Evolutionary conservation across 2,888 invertebrate species (phyloP).

Genomic region (Lithophane socia): DNA sequence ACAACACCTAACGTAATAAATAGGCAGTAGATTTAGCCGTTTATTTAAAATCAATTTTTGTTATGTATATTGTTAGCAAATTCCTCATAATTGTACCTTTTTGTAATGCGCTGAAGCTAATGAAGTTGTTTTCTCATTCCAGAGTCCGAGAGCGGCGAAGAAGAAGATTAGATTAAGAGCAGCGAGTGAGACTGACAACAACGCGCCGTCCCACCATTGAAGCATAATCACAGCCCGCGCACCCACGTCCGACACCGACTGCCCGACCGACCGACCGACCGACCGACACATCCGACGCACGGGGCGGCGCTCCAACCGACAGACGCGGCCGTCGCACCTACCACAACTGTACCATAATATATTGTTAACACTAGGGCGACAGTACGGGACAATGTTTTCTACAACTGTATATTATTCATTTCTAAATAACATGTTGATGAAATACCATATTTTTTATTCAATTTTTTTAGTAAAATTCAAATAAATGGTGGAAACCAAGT

Average conservation of each 20-base stretch:
- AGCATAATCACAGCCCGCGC: slow-evolving; percentile 63
- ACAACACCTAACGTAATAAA: no score
- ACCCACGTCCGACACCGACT: slow-evolving; percentile 45
- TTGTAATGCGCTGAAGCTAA: neutral
- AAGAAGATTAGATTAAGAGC: slow-evolving; percentile 89
- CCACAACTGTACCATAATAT: slow-evolving; percentile 72
- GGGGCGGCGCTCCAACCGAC: slow-evolving; percentile 59
- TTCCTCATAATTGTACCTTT: neutral
- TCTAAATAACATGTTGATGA: slow-evolving; percentile 89
- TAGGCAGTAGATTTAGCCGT: neutral
- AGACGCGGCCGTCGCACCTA: slow-evolving; percentile 60
- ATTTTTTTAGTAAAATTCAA: slow-evolving; percentile 90
- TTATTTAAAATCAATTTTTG: no score
- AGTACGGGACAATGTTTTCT: slow-evolving; percentile 80
- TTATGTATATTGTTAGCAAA: neutral
- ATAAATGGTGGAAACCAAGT: slow-evolving; percentile 88
- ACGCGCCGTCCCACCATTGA: slow-evolving; percentile 70
- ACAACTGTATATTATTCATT: slow-evolving; percentile 89
- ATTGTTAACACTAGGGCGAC: slow-evolving; percentile 70
- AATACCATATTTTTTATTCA: slow-evolving; percentile 91
- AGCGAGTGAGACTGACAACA: slow-evolving; percentile 88
- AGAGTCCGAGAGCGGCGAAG: slow-evolving; percentile 90
- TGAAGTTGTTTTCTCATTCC: slow-evolving; percentile 60
- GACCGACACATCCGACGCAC: slow-evolving; percentile 49
- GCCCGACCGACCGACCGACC: slow-evolving; percentile 33